Evolutionary conservation across 2,797 vertebrate genomes (phyloP).

Genomic region (Microctenopoma stevenorrisi): DNA sequence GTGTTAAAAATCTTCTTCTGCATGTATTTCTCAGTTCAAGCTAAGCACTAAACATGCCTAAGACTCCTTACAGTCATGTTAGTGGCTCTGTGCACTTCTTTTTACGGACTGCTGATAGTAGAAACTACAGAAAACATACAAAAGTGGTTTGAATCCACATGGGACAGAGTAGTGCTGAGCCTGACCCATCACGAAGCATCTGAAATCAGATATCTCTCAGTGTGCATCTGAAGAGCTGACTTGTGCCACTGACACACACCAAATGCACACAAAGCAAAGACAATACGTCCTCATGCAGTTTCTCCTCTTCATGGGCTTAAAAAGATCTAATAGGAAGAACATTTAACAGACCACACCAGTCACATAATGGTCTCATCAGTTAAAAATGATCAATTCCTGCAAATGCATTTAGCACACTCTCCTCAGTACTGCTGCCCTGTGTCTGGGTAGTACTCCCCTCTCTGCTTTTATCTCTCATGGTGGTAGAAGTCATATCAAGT

Average conservation of each 20-base stretch:
- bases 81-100: not conserved
- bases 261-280: conserved; percentile 14
- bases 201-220: conserved; percentile 51
- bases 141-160: conserved; percentile 31
- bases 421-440: conserved; percentile 9
- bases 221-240: conserved; percentile 25
- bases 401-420: not conserved
- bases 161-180: conserved; percentile 17
- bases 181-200: conserved; percentile 32
- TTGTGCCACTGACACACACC: conserved; percentile 13
- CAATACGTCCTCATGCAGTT: not conserved
- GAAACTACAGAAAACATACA: conserved; percentile 4
- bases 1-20: not conserved
- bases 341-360: conserved; percentile 5
- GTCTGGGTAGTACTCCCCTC: conserved; percentile 4
- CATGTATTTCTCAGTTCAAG: not conserved
- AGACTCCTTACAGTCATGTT: not conserved
- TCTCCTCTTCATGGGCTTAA: not conserved
- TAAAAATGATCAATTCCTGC: conserved; percentile 7
- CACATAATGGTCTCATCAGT: not conserved
- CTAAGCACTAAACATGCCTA: not conserved
- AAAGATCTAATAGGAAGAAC: conserved; percentile 2
- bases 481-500: conserved; percentile 53
- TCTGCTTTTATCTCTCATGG: conserved; percentile 23
- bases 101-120: conserved; percentile 25